These are phyloP conservation scores for Cyrtodaria siliqua DNA, from an alignment of 2,888 invertebrate genomes.

Conservation along the genomic window DNA sequence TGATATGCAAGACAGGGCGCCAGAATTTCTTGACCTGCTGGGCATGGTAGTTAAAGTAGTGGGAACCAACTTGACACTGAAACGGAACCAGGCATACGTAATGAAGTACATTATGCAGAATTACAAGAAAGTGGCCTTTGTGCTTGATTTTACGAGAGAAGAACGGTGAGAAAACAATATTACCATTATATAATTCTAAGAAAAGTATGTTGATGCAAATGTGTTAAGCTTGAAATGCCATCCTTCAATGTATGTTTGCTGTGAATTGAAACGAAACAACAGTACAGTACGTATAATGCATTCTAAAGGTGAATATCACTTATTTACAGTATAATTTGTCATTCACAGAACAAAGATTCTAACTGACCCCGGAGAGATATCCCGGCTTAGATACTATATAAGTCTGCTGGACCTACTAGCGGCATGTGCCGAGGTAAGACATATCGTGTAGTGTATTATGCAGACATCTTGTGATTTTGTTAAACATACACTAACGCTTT, in stretches of 20 bases:
- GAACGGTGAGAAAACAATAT: slow-evolving; percentile 81
- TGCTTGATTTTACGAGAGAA: slow-evolving; percentile 81
- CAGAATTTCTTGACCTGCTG: slow-evolving; percentile 84
- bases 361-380: slow-evolving; percentile 72
- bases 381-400: slow-evolving; percentile 80
- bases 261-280: too few species aligned
- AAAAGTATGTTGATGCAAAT: too few species aligned
- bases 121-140: slow-evolving; percentile 83
- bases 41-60: slow-evolving; percentile 83
- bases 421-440: slow-evolving; percentile 85
- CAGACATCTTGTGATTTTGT: too few species aligned
- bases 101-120: slow-evolving; percentile 86
- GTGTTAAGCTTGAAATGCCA: too few species aligned
- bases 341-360: slow-evolving; percentile 79
- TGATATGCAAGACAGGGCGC: slow-evolving; percentile 82
- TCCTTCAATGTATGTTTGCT: too few species aligned
- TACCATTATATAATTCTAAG: too few species aligned
- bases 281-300: too few species aligned
- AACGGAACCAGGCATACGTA: slow-evolving; percentile 85
- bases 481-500: too few species aligned
- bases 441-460: too few species aligned
- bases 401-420: slow-evolving; percentile 84
- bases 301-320: too few species aligned
- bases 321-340: too few species aligned
- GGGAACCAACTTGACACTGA: slow-evolving; percentile 84